Base-by-base conservation (phyloP, 2,113 vertebrate species). In the Meleagris gallopavo region DNA sequence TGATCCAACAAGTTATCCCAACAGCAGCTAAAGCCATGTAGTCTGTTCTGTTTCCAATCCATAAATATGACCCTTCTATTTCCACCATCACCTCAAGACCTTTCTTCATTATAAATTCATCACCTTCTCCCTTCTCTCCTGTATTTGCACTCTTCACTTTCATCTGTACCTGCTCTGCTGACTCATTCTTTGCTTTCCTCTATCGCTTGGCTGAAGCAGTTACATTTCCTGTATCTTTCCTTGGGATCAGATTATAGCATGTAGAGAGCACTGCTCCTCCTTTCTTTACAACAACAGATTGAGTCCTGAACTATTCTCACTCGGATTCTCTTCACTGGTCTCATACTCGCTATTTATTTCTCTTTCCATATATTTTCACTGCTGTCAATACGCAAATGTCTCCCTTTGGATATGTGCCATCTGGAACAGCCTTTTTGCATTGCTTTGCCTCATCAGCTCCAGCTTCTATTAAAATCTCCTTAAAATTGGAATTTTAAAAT, bases 381-480 rank as follows among this genome's bases (percentile, higher is more conserved):
- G 1, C 84, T 85, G 71, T 94, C 93, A 94, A 94, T 92, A 94
- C 75, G 66, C 71, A 85, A 97, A 96, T 95, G 85, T 74, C 67
- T 96, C 95, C 94, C 96, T 91, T 87, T 94, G 94, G 95, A 97
- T 76, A 80, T 80, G 85, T 24, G 64, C 95, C 95, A 97, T 97
- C 96, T 97, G 95, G 93, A 97, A 77, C 67, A 91, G 89, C 30
- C 82, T 94, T 91, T 96, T 81, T 94, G 90, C 85, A 91, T 54
- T 90, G 95, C 48, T 90, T 77, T 96, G 96, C 95, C 94, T 97
- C 94, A 95, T 95, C 93, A 95, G 91, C 69, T 94, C 65, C 69
- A 70, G 79, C 61, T 97, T 83, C 95, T 95, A 95, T 95, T 93
- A 96, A 95, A 96, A 89, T 29, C 87, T 89, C 89, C 73, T 96